Evolutionary conservation across 2,113 vertebrate genomes (phyloP).

Genomic region (Malurus elegans): DNA sequence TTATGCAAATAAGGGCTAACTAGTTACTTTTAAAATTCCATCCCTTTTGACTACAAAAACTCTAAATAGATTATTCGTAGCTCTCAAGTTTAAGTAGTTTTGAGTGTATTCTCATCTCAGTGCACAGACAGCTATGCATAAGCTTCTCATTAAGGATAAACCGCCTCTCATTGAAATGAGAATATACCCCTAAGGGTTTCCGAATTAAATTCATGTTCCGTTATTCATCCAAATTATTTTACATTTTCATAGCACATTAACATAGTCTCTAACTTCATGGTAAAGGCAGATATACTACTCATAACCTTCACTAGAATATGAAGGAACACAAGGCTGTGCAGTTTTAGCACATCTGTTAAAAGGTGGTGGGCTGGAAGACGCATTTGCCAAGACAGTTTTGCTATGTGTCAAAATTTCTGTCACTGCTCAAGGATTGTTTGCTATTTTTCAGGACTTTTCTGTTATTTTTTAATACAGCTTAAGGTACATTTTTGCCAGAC

Average conservation of each 20-base stretch:
- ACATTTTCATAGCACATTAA: constrained; percentile 7
- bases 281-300: neutral
- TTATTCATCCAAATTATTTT: constrained; percentile 30
- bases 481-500: neutral
- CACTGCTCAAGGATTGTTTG: neutral
- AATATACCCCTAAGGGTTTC: constrained; percentile 23
- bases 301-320: neutral
- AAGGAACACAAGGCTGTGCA: neutral
- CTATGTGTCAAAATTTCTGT: neutral
- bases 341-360: neutral
- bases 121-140: constrained; percentile 12
- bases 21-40: constrained; percentile 25
- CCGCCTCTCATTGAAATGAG: neutral
- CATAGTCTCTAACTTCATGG: neutral
- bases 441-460: neutral
- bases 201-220: constrained; percentile 30
- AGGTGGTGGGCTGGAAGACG: neutral
- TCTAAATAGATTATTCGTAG: constrained; percentile 22
- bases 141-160: constrained; percentile 51
- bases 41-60: constrained; percentile 27
- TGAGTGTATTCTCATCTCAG: constrained; percentile 7
- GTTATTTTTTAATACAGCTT: neutral
- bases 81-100: constrained; percentile 4
- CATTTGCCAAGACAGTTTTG: neutral
- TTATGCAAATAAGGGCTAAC: constrained; percentile 50